These are phyloP conservation scores for Eunapius fragilis DNA, from an alignment of 37 sponge, comb jelly and placozoan species.

Conservation along the genomic window DNA sequence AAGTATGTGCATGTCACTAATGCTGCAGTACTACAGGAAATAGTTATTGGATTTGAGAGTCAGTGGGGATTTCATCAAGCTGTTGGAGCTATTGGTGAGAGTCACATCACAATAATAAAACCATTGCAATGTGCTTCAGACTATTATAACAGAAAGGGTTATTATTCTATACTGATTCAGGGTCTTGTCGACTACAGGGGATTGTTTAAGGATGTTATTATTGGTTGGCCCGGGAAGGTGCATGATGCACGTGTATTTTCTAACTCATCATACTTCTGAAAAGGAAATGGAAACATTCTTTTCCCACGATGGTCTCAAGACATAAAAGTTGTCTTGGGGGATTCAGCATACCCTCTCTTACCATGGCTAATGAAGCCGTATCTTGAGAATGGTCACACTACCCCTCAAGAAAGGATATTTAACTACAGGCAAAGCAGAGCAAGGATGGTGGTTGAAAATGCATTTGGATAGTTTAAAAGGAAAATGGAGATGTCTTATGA, in stretches of 20 bases:
- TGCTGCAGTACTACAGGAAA: slow-evolving; percentile 28
- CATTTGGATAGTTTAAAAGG: slow-evolving; percentile 47
- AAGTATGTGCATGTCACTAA: slow-evolving; percentile 36
- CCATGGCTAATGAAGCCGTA: slow-evolving; percentile 61
- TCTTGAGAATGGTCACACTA: slow-evolving; percentile 5
- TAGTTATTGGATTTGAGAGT: slow-evolving; percentile 36
- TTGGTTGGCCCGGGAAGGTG: slow-evolving; percentile 49
- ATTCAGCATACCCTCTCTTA: slow-evolving; percentile 49
- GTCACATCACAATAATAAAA: slow-evolving; percentile 30
- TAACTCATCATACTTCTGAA: slow-evolving; percentile 17
- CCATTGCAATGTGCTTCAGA: slow-evolving; percentile 30
- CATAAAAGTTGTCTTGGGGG: slow-evolving; percentile 22
- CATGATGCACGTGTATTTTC: slow-evolving; percentile 60
- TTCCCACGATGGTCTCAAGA: not conserved
- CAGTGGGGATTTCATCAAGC: slow-evolving; percentile 41
- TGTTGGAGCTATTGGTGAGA: slow-evolving; percentile 36
- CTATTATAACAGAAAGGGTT: slow-evolving; percentile 57
- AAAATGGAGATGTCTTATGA: slow-evolving; percentile 44
- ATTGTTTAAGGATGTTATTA: slow-evolving; percentile 19
- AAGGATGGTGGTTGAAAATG: slow-evolving; percentile 23
- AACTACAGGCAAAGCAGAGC: slow-evolving; percentile 37
- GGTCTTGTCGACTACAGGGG: slow-evolving; percentile 22
- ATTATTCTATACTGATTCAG: slow-evolving; percentile 41
- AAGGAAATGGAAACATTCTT: not conserved
- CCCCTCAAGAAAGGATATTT: slow-evolving; percentile 18